Conservation (phyloP, 2,888 invertebrate species). For the Steinernema carpocapsae region DNA sequence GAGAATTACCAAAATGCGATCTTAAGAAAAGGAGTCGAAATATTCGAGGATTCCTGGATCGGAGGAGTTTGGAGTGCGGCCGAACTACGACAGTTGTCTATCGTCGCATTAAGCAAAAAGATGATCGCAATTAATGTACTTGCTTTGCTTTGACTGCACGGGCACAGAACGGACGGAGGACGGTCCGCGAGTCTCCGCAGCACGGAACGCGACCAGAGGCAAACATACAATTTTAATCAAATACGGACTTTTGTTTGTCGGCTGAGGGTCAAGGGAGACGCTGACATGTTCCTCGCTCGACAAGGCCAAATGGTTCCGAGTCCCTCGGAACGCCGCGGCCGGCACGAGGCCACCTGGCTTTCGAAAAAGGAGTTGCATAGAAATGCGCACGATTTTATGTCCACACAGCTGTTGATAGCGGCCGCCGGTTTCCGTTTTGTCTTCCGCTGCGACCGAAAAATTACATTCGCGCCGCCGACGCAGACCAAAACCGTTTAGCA, state of each 20-base stretch:
- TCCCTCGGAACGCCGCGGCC: not conserved
- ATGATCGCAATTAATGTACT: slow-evolving; percentile 32
- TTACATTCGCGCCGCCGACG: no score
- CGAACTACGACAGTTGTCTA: slow-evolving; percentile 23
- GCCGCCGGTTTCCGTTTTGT: not conserved
- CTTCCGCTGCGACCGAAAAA: not conserved
- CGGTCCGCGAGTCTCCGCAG: not conserved
- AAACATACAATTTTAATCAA: slow-evolving; percentile 4
- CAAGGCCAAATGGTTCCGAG: not conserved
- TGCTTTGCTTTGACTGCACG: not conserved
- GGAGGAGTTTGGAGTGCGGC: not conserved
- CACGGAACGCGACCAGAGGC: not conserved
- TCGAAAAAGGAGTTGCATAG: slow-evolving; percentile 24
- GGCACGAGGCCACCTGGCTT: slow-evolving; percentile 9
- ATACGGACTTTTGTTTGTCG: slow-evolving; percentile 1
- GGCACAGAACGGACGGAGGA: not conserved
- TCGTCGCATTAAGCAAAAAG: slow-evolving; percentile 33
- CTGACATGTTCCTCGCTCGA: not conserved
- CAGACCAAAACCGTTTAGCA: no score
- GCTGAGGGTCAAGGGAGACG: not conserved
- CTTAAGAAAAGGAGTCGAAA: not conserved
- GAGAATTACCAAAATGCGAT: slow-evolving; percentile 10
- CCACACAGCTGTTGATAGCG: slow-evolving; percentile 5
- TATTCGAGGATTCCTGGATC: not conserved
- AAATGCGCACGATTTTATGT: not conserved